Evolutionary conservation across 2,113 vertebrate genomes (phyloP).

Genomic region (Myrmecophaga tridactyla): DNA sequence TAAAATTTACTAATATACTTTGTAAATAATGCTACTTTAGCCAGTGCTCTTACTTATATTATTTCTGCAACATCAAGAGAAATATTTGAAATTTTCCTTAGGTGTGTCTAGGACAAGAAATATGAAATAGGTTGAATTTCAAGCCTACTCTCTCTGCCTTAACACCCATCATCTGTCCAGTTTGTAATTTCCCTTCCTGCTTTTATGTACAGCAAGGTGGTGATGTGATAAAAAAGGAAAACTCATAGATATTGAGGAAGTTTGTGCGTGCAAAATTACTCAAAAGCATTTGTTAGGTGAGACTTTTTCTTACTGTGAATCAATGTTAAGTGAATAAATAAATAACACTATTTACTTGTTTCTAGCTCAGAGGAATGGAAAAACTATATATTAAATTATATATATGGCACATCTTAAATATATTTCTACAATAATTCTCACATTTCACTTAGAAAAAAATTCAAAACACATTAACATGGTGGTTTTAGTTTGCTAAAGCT

Average conservation of each 20-base stretch:
- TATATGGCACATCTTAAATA: not conserved
- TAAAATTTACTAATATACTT: not conserved
- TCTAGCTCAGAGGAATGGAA: not conserved
- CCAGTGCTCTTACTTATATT: not conserved
- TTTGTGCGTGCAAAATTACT: not conserved
- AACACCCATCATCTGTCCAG: not conserved
- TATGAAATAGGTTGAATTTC: not conserved
- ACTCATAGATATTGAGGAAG: not conserved
- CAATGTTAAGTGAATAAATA: not conserved
- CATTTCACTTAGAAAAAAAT: not conserved
- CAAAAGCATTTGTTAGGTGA: not conserved
- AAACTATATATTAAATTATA: not conserved
- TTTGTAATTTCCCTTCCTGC: not conserved
- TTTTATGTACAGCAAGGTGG: not conserved
- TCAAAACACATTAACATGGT: not conserved
- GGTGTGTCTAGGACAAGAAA: not conserved
- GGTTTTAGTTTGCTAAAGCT: too few species aligned
- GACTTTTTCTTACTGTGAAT: not conserved
- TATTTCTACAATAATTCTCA: not conserved
- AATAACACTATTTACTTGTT: not conserved
- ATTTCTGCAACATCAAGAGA: not conserved
- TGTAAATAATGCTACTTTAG: not conserved
- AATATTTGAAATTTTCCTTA: not conserved
- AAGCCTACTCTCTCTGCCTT: not conserved
- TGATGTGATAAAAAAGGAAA: not conserved